Conservation (phyloP, 2,888 invertebrate species). For the Mythimna albipuncta region DNA sequence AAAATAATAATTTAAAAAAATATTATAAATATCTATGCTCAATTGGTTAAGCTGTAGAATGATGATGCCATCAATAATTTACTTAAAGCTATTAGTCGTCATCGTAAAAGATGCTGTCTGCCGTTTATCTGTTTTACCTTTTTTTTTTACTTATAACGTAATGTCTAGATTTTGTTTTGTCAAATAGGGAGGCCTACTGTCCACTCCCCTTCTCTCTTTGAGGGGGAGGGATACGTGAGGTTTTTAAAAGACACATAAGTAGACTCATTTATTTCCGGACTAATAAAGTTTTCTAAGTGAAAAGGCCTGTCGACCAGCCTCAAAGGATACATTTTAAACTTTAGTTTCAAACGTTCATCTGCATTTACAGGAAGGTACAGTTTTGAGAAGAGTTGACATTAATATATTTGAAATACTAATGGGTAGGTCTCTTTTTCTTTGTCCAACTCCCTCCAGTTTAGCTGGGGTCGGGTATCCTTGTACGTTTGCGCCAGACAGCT, state of each 20-base stretch:
- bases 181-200: no score
- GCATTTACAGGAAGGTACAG: not conserved
- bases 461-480: no score
- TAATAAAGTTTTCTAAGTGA: not conserved
- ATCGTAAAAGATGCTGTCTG: not conserved
- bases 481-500: no score
- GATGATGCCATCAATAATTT: no score
- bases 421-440: not conserved
- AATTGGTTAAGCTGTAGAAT: not conserved
- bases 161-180: no score
- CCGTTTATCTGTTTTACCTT: not conserved
- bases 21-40: no score
- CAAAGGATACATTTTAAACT: slow-evolving; percentile 20
- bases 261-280: not conserved
- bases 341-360: not conserved
- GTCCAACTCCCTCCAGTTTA: no score
- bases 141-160: not conserved
- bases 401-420: not conserved
- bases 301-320: not conserved
- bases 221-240: no score
- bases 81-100: no score
- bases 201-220: no score
- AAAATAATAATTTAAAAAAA: no score
- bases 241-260: not conserved
- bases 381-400: not conserved